phyloP scores from a whole-genome alignment of 2,888 invertebrate genomes.

The Aphodius granarius region DNA sequence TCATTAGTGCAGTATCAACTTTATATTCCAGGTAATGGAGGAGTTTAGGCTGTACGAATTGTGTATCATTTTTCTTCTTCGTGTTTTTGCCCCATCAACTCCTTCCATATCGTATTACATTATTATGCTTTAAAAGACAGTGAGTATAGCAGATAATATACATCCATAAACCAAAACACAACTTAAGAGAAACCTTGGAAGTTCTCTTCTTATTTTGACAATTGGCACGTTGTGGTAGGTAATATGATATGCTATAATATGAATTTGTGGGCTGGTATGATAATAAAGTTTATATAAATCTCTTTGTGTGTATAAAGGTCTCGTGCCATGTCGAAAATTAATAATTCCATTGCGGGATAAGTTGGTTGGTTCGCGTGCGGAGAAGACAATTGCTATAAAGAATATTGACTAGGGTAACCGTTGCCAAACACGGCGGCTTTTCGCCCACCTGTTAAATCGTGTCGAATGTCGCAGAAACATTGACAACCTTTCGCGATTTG shows the following conservation, averaged over 20 bases:
- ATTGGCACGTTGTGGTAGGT: no score
- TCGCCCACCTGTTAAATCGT: conserved; percentile 20
- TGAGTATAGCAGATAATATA: background rate
- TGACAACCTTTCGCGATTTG: background rate
- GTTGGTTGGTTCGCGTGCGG: background rate
- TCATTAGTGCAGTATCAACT: background rate
- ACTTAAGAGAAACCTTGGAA: no score
- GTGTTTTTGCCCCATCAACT: background rate
- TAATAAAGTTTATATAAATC: background rate
- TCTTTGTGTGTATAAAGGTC: background rate
- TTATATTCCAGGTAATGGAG: conserved; percentile 1
- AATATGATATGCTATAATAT: background rate
- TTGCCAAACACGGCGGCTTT: background rate
- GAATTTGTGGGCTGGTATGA: background rate
- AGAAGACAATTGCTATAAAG: background rate
- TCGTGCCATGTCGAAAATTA: background rate
- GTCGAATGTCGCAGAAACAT: conserved; percentile 12
- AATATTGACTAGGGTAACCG: background rate
- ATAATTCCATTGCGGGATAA: background rate
- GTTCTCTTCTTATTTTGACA: no score
- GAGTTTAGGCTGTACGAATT: background rate
- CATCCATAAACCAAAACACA: no score
- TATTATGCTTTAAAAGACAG: background rate
- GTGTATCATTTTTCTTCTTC: background rate
- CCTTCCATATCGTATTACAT: no score